phyloP scores from a whole-genome alignment of 2,888 invertebrate species.

The Drosophila merina region DNA sequence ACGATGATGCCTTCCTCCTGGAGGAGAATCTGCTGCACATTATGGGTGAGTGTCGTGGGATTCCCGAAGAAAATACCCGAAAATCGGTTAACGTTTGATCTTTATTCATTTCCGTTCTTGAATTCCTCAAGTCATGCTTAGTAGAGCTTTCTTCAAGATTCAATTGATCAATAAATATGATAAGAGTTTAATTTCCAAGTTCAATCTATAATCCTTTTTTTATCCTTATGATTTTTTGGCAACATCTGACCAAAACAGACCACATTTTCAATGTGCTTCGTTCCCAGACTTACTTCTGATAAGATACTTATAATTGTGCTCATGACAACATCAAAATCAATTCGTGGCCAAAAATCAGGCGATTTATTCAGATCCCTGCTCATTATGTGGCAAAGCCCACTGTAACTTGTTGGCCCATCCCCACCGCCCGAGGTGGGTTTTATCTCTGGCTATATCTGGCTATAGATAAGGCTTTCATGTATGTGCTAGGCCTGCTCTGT shows the following conservation, averaged over 20 bases:
- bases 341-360: constrained; percentile 47
- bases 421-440: background rate
- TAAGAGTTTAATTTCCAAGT: no score
- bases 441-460: constrained; percentile 28
- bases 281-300: constrained; percentile 50
- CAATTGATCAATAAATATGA: no score
- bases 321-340: constrained; percentile 39
- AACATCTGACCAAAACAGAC: background rate
- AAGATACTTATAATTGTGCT: constrained; percentile 59
- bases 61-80: no score
- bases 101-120: no score
- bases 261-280: constrained; percentile 17
- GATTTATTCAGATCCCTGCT: constrained; percentile 32
- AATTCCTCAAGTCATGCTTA: no score
- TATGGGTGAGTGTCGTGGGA: constrained; percentile 77
- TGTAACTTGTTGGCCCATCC: constrained; percentile 30
- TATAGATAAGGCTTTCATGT: constrained; percentile 18
- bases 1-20: constrained; percentile 82
- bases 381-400: constrained; percentile 17
- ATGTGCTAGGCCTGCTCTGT: constrained; percentile 5
- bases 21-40: constrained; percentile 83
- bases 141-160: no score
- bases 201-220: background rate
- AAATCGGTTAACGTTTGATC: no score
- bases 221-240: no score